Conservation (phyloP, 2,113 vertebrate species). For the Arvicanthis niloticus region DNA sequence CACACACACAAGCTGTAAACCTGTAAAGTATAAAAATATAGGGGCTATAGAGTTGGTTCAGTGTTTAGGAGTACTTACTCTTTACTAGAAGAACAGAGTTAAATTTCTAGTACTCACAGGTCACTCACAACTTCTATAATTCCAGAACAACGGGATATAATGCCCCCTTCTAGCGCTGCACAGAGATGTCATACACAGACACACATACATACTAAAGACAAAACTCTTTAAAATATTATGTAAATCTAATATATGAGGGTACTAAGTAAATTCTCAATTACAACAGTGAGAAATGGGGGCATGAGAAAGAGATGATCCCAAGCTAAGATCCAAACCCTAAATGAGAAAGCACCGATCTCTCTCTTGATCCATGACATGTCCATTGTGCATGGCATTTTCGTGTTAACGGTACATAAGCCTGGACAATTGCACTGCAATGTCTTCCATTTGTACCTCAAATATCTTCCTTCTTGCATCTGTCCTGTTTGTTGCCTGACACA, state of each 20-base stretch:
- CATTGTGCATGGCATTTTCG: neutral
- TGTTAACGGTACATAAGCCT: neutral
- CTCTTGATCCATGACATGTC: neutral
- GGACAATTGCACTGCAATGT: neutral
- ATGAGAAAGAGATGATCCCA: neutral
- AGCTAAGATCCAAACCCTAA: neutral
- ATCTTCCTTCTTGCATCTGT: neutral
- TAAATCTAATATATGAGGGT: neutral
- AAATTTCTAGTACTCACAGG: neutral
- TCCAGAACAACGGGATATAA: neutral
- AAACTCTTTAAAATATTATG: neutral
- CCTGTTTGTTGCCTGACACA: neutral
- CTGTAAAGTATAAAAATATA: neutral
- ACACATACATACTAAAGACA: neutral
- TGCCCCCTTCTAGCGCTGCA: neutral
- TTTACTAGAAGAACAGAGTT: neutral
- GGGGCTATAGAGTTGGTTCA: neutral
- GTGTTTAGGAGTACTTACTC: neutral
- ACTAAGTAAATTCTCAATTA: neutral
- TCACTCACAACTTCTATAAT: neutral
- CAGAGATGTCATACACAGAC: neutral
- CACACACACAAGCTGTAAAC: neutral
- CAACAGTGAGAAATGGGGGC: neutral
- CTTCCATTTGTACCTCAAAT: neutral
- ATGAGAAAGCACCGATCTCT: neutral